Evolutionary conservation across 2,113 vertebrate species (phyloP).

Genomic region (Cromileptes altivelis): DNA sequence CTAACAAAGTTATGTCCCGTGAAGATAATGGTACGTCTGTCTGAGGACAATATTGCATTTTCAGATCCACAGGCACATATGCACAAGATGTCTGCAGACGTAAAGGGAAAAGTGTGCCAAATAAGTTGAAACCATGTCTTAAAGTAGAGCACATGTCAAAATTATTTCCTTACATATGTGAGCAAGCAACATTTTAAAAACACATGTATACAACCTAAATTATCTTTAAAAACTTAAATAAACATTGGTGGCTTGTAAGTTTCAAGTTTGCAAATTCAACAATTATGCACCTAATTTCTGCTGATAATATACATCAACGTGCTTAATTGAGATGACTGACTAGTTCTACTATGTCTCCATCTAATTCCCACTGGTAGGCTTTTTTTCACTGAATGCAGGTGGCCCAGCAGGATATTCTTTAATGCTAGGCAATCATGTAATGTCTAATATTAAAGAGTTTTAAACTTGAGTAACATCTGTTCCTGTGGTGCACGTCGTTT

Average conservation of each 20-base stretch:
- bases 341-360: slow-evolving; percentile 18
- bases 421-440: slow-evolving; percentile 18
- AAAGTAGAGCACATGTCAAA: slow-evolving; percentile 5
- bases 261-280: slow-evolving; percentile 7
- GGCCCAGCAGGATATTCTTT: slow-evolving; percentile 5
- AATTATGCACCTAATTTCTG: slow-evolving; percentile 12
- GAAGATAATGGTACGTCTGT: slow-evolving; percentile 50
- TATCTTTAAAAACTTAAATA: neutral
- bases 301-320: slow-evolving; percentile 41
- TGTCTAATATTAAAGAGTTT: neutral
- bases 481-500: neutral
- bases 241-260: neutral
- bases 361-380: slow-evolving; percentile 1
- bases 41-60: slow-evolving; percentile 30
- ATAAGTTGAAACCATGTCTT: slow-evolving; percentile 22
- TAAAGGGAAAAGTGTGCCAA: neutral
- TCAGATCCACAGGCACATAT: slow-evolving; percentile 29
- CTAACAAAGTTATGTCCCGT: slow-evolving; percentile 56
- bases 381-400: slow-evolving; percentile 38
- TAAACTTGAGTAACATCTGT: neutral
- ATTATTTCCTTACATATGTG: neutral
- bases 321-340: slow-evolving; percentile 21
- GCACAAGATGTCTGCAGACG: slow-evolving; percentile 18
- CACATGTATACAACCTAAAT: slow-evolving; percentile 6
- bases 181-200: slow-evolving; percentile 11